Evolutionary conservation across 2,888 invertebrate species (phyloP).

Genomic region (Noctua pronuba): DNA sequence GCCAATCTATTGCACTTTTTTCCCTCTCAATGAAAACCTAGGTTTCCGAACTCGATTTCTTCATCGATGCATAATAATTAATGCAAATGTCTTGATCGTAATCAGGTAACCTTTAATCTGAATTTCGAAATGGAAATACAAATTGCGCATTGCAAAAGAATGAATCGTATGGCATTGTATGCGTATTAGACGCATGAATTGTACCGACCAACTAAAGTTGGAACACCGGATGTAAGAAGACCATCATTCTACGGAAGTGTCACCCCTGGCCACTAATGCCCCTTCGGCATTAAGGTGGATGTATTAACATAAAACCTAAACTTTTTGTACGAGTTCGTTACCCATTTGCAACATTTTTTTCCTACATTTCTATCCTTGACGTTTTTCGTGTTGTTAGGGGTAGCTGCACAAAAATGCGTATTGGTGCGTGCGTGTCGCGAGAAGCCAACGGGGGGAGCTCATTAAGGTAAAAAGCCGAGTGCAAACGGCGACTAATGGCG

Average conservation of each 20-base stretch:
- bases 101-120: slow-evolving; percentile 8
- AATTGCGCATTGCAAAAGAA: slow-evolving; percentile 43
- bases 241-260: slow-evolving; percentile 70
- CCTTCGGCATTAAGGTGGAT: slow-evolving; percentile 55
- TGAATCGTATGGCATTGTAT: slow-evolving; percentile 25
- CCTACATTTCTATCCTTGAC: slow-evolving; percentile 59
- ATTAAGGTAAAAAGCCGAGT: slow-evolving; percentile 90
- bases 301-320: slow-evolving; percentile 53
- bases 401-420: slow-evolving; percentile 88
- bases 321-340: slow-evolving; percentile 55
- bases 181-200: slow-evolving; percentile 39
- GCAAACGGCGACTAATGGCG: slow-evolving; percentile 90
- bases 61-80: slow-evolving; percentile 9
- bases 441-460: slow-evolving; percentile 85
- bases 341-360: slow-evolving; percentile 66
- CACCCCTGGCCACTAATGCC: slow-evolving; percentile 65
- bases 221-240: slow-evolving; percentile 69
- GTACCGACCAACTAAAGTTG: slow-evolving; percentile 19
- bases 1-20: background rate
- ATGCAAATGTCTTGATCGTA: slow-evolving; percentile 34
- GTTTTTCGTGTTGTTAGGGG: slow-evolving; percentile 69
- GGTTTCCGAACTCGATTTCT: slow-evolving; percentile 24
- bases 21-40: background rate
- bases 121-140: slow-evolving; percentile 42
- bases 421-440: slow-evolving; percentile 82